phyloP scores from a whole-genome alignment of 2,113 vertebrate genomes.

The Athene noctua region DNA sequence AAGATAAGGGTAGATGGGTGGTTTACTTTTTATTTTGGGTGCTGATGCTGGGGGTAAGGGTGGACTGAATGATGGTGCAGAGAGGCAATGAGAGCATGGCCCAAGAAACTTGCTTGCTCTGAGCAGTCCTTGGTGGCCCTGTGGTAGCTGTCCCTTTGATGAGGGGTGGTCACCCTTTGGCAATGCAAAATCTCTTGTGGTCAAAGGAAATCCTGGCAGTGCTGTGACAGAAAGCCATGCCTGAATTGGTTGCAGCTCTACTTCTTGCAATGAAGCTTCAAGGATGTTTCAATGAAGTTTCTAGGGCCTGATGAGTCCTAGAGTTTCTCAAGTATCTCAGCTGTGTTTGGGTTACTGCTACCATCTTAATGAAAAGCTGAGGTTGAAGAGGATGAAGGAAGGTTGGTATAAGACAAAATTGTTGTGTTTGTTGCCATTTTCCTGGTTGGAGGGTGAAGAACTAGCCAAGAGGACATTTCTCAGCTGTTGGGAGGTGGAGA shows the following conservation, averaged over 20 bases:
- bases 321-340: neutral
- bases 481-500: neutral
- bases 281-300: neutral
- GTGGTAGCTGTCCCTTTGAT: neutral
- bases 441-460: neutral
- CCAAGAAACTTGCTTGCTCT: neutral
- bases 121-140: neutral
- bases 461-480: neutral
- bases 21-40: neutral
- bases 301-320: neutral
- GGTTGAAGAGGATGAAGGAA: neutral
- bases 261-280: neutral
- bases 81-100: neutral
- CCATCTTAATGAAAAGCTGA: neutral
- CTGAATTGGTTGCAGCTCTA: neutral
- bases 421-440: neutral
- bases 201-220: neutral
- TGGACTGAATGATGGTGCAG: neutral
- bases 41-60: neutral
- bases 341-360: neutral
- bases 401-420: neutral
- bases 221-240: accelerated
- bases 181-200: neutral
- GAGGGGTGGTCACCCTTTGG: neutral
- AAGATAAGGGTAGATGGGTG: neutral